Evolutionary conservation across 2,888 invertebrate species (phyloP).

Genomic region (Junonia oenone): DNA sequence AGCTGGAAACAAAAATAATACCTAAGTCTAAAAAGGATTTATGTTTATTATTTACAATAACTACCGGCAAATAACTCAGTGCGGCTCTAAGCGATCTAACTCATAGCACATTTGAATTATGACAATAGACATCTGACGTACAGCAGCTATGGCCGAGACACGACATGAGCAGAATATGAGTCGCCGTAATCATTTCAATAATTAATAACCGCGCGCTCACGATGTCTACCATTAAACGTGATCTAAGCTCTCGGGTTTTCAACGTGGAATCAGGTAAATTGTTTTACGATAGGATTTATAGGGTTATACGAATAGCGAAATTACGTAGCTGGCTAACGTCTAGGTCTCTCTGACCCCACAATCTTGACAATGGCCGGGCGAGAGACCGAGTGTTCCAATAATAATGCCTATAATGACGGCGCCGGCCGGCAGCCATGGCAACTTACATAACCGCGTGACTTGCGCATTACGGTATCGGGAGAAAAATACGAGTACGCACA

Average conservation of each 20-base stretch:
- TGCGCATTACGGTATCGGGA: conserved; percentile 73
- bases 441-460: conserved; percentile 79
- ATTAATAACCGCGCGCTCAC: conserved; percentile 69
- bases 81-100: conserved; percentile 9
- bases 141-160: conserved; percentile 25
- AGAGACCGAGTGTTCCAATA: conserved; percentile 61
- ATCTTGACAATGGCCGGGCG: conserved; percentile 75
- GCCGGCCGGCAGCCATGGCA: conserved; percentile 65
- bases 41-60: conserved; percentile 9
- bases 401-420: conserved; percentile 74
- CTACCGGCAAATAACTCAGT: conserved; percentile 5
- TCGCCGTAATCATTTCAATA: conserved; percentile 61
- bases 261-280: conserved; percentile 51
- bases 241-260: conserved; percentile 47
- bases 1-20: too few species aligned
- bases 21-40: too few species aligned
- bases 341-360: conserved; percentile 70
- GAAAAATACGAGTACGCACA: conserved; percentile 61
- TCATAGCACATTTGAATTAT: conserved; percentile 23
- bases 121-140: conserved; percentile 27
- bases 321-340: conserved; percentile 64
- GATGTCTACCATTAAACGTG: conserved; percentile 59
- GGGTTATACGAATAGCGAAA: conserved; percentile 72
- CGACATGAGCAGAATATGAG: conserved; percentile 48
- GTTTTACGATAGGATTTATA: conserved; percentile 71